phyloP scores from a whole-genome alignment of 2,888 invertebrate genomes.

The Ornithoptera alexandrae region DNA sequence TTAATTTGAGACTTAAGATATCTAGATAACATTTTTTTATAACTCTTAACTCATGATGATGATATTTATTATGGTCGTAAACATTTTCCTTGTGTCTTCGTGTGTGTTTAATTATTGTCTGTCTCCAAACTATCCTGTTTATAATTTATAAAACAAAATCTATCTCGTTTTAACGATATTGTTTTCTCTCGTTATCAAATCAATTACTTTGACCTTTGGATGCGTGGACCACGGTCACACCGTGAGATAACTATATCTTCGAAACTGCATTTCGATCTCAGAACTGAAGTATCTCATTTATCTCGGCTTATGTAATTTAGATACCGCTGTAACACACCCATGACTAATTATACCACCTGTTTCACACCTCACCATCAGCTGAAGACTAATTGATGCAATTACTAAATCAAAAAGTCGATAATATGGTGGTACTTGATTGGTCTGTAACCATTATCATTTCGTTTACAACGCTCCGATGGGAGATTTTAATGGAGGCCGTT shows the following conservation, averaged over 20 bases:
- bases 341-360: constrained; percentile 39
- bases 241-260: constrained; percentile 24
- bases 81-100: background rate
- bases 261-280: constrained; percentile 25
- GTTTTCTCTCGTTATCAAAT: constrained; percentile 20
- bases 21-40: too few relatives aligned
- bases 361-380: constrained; percentile 39
- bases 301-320: constrained; percentile 29
- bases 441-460: constrained; percentile 17
- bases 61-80: background rate
- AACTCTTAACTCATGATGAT: background rate
- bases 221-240: constrained; percentile 3
- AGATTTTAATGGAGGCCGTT: constrained; percentile 9
- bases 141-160: constrained; percentile 5
- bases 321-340: constrained; percentile 25
- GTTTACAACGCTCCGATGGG: constrained; percentile 14
- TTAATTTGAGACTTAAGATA: too few relatives aligned
- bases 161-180: constrained; percentile 3
- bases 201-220: constrained; percentile 29
- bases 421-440: constrained; percentile 26
- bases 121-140: background rate
- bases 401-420: constrained; percentile 25
- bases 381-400: constrained; percentile 39
- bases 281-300: constrained; percentile 25
- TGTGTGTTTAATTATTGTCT: background rate